Evolutionary conservation across 1,140 invertebrate species (phyloP).

Genomic region (Drosophila navojoa): DNA sequence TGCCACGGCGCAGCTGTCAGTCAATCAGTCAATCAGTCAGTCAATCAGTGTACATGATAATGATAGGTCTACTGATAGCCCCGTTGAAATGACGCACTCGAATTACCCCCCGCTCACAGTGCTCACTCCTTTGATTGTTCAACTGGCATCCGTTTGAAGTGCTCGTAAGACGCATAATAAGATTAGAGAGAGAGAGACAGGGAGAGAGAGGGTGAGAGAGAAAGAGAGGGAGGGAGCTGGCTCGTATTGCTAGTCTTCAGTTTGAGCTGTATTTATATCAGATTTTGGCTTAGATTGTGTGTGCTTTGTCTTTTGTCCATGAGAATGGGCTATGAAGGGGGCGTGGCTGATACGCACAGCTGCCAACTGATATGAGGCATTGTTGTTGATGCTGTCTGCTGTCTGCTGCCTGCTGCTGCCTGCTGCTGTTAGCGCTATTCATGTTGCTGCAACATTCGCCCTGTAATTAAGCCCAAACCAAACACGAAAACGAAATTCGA

Average conservation of each 20-base stretch:
- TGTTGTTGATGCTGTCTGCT: neutral
- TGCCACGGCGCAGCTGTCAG: constrained; percentile 31
- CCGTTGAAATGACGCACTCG: constrained; percentile 41
- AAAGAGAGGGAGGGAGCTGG: neutral
- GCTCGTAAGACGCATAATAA: constrained; percentile 56
- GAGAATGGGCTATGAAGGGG: neutral
- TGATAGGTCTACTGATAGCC: constrained; percentile 26
- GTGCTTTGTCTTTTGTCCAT: constrained; percentile 31
- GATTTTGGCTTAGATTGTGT: constrained; percentile 47
- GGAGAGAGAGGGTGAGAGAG: constrained; percentile 17
- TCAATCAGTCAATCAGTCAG: constrained; percentile 38
- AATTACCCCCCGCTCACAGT: neutral
- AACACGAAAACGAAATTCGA: neutral
- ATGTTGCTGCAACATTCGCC: constrained; percentile 41
- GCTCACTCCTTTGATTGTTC: constrained; percentile 13
- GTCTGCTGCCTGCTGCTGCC: too few relatives aligned
- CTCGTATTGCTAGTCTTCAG: constrained; percentile 7
- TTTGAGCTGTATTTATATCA: constrained; percentile 10
- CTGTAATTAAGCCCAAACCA: constrained; percentile 56
- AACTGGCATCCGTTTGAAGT: constrained; percentile 65
- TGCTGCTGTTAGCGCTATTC: neutral
- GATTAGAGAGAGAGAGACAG: constrained; percentile 53
- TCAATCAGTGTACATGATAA: constrained; percentile 44
- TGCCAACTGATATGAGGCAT: constrained; percentile 19
- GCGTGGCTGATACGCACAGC: constrained; percentile 43